phyloP scores from a whole-genome alignment of 1,140 invertebrate genomes.

The Arion vulgaris region DNA sequence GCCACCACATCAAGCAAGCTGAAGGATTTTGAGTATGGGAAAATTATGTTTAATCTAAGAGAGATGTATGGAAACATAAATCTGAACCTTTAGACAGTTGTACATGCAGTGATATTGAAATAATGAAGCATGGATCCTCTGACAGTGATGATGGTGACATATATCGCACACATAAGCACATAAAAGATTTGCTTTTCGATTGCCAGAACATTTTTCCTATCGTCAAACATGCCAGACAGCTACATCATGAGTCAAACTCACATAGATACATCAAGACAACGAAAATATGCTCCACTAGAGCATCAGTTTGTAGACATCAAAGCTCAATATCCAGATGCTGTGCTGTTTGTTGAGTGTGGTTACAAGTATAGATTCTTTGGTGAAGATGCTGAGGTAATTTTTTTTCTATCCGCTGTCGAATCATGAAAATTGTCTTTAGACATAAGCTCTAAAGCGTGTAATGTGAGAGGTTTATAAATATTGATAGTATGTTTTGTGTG shows the following conservation, averaged over 20 bases:
- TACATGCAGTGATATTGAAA: neutral
- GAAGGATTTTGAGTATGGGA: neutral
- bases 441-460: too few relatives aligned
- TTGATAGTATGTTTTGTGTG: too few relatives aligned
- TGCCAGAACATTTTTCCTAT: neutral
- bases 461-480: too few relatives aligned
- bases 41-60: neutral
- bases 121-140: neutral
- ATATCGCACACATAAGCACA: neutral
- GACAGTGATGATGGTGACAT: slow-evolving; percentile 2
- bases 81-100: neutral
- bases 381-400: slow-evolving; percentile 73
- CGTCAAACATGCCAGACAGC: neutral
- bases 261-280: neutral
- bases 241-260: neutral
- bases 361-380: slow-evolving; percentile 74
- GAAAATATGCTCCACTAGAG: slow-evolving; percentile 72
- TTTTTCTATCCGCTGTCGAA: too few relatives aligned
- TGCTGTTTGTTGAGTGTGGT: slow-evolving; percentile 74
- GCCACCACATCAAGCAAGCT: neutral
- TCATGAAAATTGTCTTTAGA: too few relatives aligned
- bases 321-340: slow-evolving; percentile 67
- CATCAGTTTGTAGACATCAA: slow-evolving; percentile 72
- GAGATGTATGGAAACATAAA: neutral
- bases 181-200: too few relatives aligned